Base-by-base conservation (phyloP, 2,888 invertebrate species). In the Gnatocerus cornutus region DNA sequence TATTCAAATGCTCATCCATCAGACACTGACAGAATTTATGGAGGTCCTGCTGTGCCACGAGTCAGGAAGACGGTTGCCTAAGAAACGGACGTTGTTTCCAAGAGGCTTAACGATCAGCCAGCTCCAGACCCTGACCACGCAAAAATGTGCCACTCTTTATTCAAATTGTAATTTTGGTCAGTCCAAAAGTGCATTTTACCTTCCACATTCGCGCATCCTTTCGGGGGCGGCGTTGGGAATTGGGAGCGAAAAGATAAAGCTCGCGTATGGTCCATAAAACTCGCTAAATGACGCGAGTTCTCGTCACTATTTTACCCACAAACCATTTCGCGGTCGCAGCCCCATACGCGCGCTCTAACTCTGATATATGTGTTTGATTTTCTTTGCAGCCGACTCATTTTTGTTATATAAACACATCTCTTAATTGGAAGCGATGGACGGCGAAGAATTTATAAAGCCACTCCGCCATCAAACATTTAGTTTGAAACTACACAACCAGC, bases 311-410 rank as follows among this genome's bases (percentile, higher is more conserved):
- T 83, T 83, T 74, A 82, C 78, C 81, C 78, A 73, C 79, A 81
- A 78, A 80, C 79, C 80, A 79, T 81, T 82, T 77, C 81, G 83
- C 78, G 83, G 83, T 81, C 78, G 78, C 76, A 71, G 74, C 81
- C 80, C 78, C 80, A 82, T 81, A 81, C 79, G 78, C 76, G 78
- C 77, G 69, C 73, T 71, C 79, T 84, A 84, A 84, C 82, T 79
- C 81, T 80, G 83, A 84, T 83, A 81, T 82, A 84, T 82, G 84
- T 78, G 79, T 82, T 84, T 83, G 82, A 84, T 83, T 83, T 82
- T 76, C 80, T 80, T 79, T 65, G 45, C 52, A 59, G 37, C 46
- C 68, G 61, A 52, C 53, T 62, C 61, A 68, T 68, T 68, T 68
- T 68, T 61, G 53, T 37, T 41, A 50, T 68, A 68, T 45, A 62